Evolutionary conservation across 2,888 invertebrate species (phyloP), one percentile per base, ranked within the genome.

Genomic region (Brachynemurus nebulosus): DNA sequence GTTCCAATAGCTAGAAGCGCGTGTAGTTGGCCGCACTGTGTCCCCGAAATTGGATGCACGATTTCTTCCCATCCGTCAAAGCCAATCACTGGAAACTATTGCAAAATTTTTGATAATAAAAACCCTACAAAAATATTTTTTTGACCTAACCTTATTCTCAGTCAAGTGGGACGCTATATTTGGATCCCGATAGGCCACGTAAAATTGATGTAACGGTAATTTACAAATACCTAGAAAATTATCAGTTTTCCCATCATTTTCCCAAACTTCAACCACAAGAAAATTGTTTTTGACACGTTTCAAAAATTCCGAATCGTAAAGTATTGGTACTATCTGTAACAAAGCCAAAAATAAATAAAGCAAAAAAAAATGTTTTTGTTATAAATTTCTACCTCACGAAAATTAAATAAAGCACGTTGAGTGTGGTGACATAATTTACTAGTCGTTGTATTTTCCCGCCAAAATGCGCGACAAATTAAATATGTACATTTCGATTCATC

Each of bases 21-120:
- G 53, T 71, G 67, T 4, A 73, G 58, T 55, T 76, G 69, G 1
- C 77, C 77, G 44, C 66, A 55, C 14, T 64, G 55, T 36, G 62
- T 57, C 25, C 67, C 65, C 9, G 63, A 64, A 18, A 63, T 55
- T 20, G 67, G 64, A 51, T 67, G 62, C 2, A 60, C 53, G 42
- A 77, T 67, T 7, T 71, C 62, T 36, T 71, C 66, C 73, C 74
- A 76, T 52, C 69, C 70, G 55, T 78, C 76, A 9, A 71, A 68
- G 37, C 72, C 71, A 51, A 76, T 70, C 8, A 76, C 70, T 17
- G 77, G 77, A 50, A 72, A 57, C 72, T 75, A 50, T 2, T 34
- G 35, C 5, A 19, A 37, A 6, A 19, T 9, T 36, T 17, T 8
- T 17, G 20, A 37, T 37, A 4, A n/a, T 16, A 19, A 19, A 20